Evolutionary conservation across 2,888 invertebrate species (phyloP).

Genomic region (Merodon equestris): DNA sequence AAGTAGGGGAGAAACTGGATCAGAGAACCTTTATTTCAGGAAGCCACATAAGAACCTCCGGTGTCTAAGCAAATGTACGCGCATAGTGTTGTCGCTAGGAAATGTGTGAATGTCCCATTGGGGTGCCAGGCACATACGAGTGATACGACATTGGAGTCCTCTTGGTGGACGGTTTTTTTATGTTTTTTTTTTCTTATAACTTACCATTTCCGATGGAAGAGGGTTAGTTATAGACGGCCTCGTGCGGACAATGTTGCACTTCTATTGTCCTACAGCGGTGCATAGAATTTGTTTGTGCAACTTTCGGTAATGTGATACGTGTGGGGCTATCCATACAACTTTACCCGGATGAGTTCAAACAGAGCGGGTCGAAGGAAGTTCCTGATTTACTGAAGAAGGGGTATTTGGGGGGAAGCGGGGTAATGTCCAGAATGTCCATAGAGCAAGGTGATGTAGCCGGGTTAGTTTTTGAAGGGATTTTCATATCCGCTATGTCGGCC

Average conservation of each 20-base stretch:
- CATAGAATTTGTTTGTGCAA: slow-evolving; percentile 59
- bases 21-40: slow-evolving; percentile 64
- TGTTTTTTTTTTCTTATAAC: slow-evolving; percentile 19
- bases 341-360: slow-evolving; percentile 24
- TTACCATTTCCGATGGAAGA: slow-evolving; percentile 57
- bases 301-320: slow-evolving; percentile 60
- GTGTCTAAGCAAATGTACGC: slow-evolving; percentile 27
- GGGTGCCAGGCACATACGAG: slow-evolving; percentile 28
- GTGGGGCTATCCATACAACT: slow-evolving; percentile 43
- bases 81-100: slow-evolving; percentile 14
- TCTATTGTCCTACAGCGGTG: slow-evolving; percentile 46
- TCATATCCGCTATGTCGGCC: too few relatives aligned
- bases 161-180: slow-evolving; percentile 12
- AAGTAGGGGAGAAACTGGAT: slow-evolving; percentile 35
- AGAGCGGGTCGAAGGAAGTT: neutral
- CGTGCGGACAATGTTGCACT: slow-evolving; percentile 11
- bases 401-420: too few relatives aligned
- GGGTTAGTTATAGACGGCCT: slow-evolving; percentile 35
- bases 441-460: too few relatives aligned
- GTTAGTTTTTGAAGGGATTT: too few relatives aligned
- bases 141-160: slow-evolving; percentile 26
- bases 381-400: too few relatives aligned
- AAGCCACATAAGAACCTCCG: slow-evolving; percentile 60
- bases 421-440: too few relatives aligned
- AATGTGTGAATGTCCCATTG: slow-evolving; percentile 47